A percentile compares a stretch with the other conserved stretches of the same genome.
phyloP scores from a whole-genome alignment of 1,140 invertebrate species.

The Polypedilum vanderplanki region DNA sequence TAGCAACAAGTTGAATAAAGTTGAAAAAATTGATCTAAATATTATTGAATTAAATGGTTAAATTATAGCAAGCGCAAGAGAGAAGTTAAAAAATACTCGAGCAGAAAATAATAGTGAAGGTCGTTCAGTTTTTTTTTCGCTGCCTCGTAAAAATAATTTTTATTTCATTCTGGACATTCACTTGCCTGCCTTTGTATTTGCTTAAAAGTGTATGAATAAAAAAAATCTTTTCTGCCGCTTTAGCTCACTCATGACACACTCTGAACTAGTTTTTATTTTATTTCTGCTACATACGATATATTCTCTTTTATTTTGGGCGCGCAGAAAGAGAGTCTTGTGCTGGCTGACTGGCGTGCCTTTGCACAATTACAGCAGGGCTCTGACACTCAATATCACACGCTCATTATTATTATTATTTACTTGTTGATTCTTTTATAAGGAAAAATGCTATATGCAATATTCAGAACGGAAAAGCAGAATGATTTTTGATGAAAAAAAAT shows the following conservation, averaged over 20 bases:
- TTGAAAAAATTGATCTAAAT: slow-evolving; percentile 23
- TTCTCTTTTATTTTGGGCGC: not conserved
- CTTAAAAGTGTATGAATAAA: not conserved
- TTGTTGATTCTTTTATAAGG: no score
- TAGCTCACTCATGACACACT: not conserved
- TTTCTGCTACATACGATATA: not conserved
- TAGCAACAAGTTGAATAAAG: not conserved
- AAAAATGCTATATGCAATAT: no score
- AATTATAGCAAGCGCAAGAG: not conserved
- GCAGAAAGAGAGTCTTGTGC: not conserved
- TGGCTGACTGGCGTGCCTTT: not conserved
- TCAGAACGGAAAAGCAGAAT: no score
- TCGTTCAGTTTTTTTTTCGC: slow-evolving; percentile 27
- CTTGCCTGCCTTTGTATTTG: slow-evolving; percentile 7
- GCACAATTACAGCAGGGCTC: not conserved
- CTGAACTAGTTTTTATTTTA: not conserved
- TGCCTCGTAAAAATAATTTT: not conserved
- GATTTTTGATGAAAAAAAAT: no score
- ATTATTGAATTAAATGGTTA: slow-evolving; percentile 16
- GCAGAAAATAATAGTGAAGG: slow-evolving; percentile 24
- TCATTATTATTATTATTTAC: no score
- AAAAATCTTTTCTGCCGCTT: not conserved
- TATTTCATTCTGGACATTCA: slow-evolving; percentile 26
- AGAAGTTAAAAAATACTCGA: slow-evolving; percentile 6
- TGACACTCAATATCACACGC: no score